Percentiles rank a stretch among this genome's conserved stretches.
These are phyloP conservation scores for Gymnarchus niloticus DNA, from an alignment of 2,113 vertebrate genomes.

Conservation along the genomic window DNA sequence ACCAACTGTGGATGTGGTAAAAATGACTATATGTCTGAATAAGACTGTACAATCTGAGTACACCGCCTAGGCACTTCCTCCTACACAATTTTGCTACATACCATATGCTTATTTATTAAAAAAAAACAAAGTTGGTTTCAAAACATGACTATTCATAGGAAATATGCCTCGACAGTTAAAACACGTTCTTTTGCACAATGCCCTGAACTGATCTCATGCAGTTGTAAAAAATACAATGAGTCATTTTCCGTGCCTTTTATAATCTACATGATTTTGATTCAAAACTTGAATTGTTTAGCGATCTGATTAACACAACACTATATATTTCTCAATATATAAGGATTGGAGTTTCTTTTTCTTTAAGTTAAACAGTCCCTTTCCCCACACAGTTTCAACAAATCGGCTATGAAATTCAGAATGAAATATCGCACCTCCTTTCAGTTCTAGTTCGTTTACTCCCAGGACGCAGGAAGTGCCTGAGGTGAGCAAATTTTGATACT, in stretches of 20 bases:
- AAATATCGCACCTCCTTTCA: too few relatives aligned
- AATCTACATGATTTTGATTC: neutral
- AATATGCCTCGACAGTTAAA: neutral
- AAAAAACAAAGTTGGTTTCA: conserved; percentile 2
- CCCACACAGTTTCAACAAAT: neutral
- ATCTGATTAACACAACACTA: neutral
- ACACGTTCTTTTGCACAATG: neutral
- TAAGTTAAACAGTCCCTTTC: neutral
- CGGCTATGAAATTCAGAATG: neutral
- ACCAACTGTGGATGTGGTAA: neutral
- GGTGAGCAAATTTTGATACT: too few relatives aligned
- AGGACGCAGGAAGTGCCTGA: too few relatives aligned
- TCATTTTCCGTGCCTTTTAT: neutral
- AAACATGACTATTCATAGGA: neutral
- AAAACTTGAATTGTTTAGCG: neutral
- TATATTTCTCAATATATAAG: neutral
- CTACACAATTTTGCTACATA: neutral
- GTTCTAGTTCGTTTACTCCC: too few relatives aligned
- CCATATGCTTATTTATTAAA: neutral
- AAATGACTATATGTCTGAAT: neutral
- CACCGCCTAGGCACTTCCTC: neutral
- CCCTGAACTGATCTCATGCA: neutral
- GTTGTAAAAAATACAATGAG: neutral
- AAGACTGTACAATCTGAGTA: neutral
- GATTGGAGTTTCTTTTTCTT: neutral